phyloP scores from a whole-genome alignment of 2,888 invertebrate genomes.

The Gymnocheta viridis region DNA sequence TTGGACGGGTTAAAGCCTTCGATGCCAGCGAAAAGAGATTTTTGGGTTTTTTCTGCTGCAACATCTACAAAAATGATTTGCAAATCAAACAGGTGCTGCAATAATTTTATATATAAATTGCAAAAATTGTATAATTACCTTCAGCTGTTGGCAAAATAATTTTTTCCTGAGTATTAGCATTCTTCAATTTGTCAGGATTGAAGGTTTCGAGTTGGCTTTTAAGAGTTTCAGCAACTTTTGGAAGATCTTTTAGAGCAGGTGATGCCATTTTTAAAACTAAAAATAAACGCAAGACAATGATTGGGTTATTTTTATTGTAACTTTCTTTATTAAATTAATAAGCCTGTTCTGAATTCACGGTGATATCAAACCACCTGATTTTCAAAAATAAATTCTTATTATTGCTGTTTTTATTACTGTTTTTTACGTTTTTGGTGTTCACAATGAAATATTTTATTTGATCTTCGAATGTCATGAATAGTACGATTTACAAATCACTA shows the following conservation, averaged over 20 bases:
- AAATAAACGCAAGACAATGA: constrained; percentile 1
- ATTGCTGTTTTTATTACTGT: no score
- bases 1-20: constrained; percentile 91
- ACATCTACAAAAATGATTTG: constrained; percentile 85
- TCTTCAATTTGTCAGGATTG: constrained; percentile 93
- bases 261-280: constrained; percentile 80
- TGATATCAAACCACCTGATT: no score
- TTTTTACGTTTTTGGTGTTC: no score
- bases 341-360: background rate
- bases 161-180: constrained; percentile 95
- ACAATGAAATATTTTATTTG: no score
- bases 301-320: background rate
- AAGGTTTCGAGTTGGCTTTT: constrained; percentile 96
- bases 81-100: no score
- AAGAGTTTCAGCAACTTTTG: constrained; percentile 93
- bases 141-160: constrained; percentile 95
- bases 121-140: constrained; percentile 84
- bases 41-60: constrained; percentile 92
- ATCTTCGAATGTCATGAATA: no score
- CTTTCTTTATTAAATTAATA: background rate
- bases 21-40: constrained; percentile 92
- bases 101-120: background rate
- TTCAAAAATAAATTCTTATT: no score
- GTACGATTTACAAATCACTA: no score
- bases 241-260: constrained; percentile 93